phyloP scores from a whole-genome alignment of 2,888 invertebrate genomes.

The Ctenicera cuprea region DNA sequence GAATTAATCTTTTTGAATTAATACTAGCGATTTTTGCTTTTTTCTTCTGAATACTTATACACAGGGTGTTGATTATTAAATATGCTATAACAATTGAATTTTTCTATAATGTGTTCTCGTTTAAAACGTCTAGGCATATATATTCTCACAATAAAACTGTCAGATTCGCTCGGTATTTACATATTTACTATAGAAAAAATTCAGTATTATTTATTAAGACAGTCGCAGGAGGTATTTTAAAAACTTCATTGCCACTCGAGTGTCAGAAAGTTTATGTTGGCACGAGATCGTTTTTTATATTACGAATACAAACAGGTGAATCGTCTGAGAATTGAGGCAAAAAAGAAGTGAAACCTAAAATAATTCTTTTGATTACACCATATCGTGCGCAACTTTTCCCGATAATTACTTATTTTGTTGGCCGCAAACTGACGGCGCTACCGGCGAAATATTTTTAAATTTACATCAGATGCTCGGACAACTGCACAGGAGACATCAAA shows the following conservation, averaged over 20 bases:
- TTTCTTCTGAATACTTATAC: no score
- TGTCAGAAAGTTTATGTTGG: not conserved
- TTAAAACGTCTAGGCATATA: no score
- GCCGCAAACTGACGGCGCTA: constrained; percentile 46
- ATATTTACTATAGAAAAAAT: constrained; percentile 9
- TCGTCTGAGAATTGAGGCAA: not conserved
- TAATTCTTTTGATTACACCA: constrained; percentile 45
- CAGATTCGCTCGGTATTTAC: not conserved
- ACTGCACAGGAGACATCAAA: constrained; percentile 68
- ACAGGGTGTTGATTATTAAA: no score
- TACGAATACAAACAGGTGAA: constrained; percentile 37
- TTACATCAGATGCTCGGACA: constrained; percentile 56
- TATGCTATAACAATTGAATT: no score
- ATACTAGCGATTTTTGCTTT: no score
- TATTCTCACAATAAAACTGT: constrained; percentile 3
- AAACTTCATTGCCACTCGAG: constrained; percentile 14
- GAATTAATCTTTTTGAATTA: no score
- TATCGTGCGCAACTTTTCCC: constrained; percentile 35
- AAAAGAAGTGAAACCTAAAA: not conserved
- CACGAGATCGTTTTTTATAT: constrained; percentile 24
- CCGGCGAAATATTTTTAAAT: constrained; percentile 52
- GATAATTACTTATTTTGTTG: constrained; percentile 52
- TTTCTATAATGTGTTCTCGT: no score
- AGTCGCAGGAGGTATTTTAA: constrained; percentile 22
- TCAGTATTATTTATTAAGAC: constrained; percentile 13